Base-by-base conservation (phyloP, 53 echinoderm and acorn worm genomes). In the Stichopus horrens region DNA sequence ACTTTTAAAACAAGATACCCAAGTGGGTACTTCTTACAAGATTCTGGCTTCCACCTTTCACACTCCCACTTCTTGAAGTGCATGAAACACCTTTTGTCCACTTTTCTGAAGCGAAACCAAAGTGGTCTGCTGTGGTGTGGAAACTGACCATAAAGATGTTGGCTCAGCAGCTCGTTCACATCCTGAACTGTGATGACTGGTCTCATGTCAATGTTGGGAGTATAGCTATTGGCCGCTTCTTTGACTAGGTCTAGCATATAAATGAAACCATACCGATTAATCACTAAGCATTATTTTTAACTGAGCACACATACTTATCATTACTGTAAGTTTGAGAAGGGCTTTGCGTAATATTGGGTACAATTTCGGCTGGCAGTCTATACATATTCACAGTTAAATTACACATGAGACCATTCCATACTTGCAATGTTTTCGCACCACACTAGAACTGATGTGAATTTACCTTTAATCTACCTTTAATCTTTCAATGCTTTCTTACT, bases 21-120 rank as follows among this genome's bases (percentile, higher is more conserved):
- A 79, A 5, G 79, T 55, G 53, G 79, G 0, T 79, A 14, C 10
- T 54, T 55, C 55, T 79, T 55, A 52, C 79, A 79, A 8, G 55
- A 79, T 53, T 79, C 79, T 54, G 79, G 54, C 55, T 79, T 52
- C 79, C 79, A 79, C 79, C 5, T 54, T 55, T 79, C 79, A 79
- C 54, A 79, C 79, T 79, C 79, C 79, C 79, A 79, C 79, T 79
- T 79, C 79, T 79, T 79, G 79, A 54, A 79, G 14, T 79, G 79
- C 79, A 79, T 79, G 79, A 52, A 79, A 9, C 79, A 79, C 52
- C 79, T 79, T 37, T 13, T 55, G 16, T 78, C 18, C 51, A 14
- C 16, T 53, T 52, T 53, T 53, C 54, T 78, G 79, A 78, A 78
- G 54, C 79, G 79, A 18, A 78, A 78, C 79, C 79, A 78, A 52